phyloP scores from a whole-genome alignment of 1,140 invertebrate species.

The Hylyphantes graminicola region DNA sequence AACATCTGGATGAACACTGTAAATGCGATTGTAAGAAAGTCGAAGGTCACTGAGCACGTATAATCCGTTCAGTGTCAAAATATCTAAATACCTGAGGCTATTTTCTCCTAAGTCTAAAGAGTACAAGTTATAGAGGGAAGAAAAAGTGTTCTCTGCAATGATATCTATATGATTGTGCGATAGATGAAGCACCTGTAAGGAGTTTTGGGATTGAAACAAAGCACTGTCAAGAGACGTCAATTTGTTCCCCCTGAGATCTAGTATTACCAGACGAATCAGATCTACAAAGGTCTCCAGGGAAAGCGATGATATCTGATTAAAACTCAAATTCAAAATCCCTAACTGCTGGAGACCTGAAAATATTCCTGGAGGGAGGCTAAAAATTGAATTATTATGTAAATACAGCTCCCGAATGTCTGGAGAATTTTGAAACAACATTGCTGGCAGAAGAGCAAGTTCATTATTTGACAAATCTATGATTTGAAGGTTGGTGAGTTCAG shows the following conservation, averaged over 20 bases:
- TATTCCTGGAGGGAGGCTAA: slow-evolving; percentile 79
- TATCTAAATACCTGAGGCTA: slow-evolving; percentile 80
- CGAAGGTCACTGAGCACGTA: slow-evolving; percentile 85
- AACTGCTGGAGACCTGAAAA: slow-evolving; percentile 83
- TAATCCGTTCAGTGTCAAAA: slow-evolving; percentile 84
- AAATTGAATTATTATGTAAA: slow-evolving; percentile 86
- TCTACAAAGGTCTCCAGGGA: slow-evolving; percentile 85
- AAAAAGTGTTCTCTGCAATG: slow-evolving; percentile 71
- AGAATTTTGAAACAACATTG: slow-evolving; percentile 78
- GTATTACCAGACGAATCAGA: slow-evolving; percentile 83
- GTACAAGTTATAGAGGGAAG: slow-evolving; percentile 85
- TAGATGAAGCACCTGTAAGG: slow-evolving; percentile 62
- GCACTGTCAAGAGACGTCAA: slow-evolving; percentile 82
- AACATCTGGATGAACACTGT: slow-evolving; percentile 63
- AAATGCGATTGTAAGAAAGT: slow-evolving; percentile 80
- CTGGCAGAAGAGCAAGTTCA: slow-evolving; percentile 79
- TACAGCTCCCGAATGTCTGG: slow-evolving; percentile 82
- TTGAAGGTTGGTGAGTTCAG: slow-evolving; percentile 78
- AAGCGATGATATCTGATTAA: slow-evolving; percentile 84
- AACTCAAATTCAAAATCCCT: slow-evolving; percentile 84
- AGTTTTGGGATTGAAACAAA: slow-evolving; percentile 74
- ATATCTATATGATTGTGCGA: slow-evolving; percentile 63
- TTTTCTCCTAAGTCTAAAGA: slow-evolving; percentile 83
- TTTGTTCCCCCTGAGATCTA: slow-evolving; percentile 87
- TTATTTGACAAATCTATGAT: slow-evolving; percentile 88